Conservation (phyloP, 1,140 invertebrate genomes). For the Drosophila repletoides region DNA sequence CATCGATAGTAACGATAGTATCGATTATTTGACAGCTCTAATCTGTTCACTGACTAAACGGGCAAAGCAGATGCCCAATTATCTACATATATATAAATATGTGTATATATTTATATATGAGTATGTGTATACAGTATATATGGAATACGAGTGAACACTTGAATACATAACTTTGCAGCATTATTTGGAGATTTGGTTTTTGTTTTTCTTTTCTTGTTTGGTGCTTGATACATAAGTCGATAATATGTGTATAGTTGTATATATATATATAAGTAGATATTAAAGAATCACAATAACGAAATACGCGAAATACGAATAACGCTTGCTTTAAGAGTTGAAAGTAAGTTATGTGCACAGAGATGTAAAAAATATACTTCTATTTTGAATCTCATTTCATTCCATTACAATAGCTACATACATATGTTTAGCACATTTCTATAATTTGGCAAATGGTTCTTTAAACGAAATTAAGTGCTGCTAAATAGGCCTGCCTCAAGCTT, state of each 20-base stretch:
- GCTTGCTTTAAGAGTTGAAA: conserved; percentile 51
- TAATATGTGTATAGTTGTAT: conserved; percentile 16
- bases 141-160: conserved; percentile 5
- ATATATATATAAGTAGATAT: conserved; percentile 34
- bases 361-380: conserved; percentile 13
- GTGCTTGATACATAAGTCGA: conserved; percentile 25
- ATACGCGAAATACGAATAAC: too few relatives aligned
- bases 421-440: not conserved
- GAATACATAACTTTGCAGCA: not conserved
- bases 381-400: conserved; percentile 1
- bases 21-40: too few relatives aligned
- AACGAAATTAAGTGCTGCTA: not conserved
- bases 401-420: conserved; percentile 29
- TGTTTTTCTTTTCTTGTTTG: conserved; percentile 1
- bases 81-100: too few relatives aligned
- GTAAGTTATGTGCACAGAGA: conserved; percentile 29
- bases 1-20: too few relatives aligned
- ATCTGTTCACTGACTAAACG: too few relatives aligned
- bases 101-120: too few relatives aligned
- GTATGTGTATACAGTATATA: not conserved
- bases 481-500: conserved; percentile 22
- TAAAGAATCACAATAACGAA: conserved; percentile 60
- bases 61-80: too few relatives aligned
- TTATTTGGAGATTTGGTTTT: conserved; percentile 2
- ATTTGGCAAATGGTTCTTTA: too few relatives aligned